Evolutionary conservation across 2,888 invertebrate species (phyloP).

Genomic region (Sminthurinus aureus): DNA sequence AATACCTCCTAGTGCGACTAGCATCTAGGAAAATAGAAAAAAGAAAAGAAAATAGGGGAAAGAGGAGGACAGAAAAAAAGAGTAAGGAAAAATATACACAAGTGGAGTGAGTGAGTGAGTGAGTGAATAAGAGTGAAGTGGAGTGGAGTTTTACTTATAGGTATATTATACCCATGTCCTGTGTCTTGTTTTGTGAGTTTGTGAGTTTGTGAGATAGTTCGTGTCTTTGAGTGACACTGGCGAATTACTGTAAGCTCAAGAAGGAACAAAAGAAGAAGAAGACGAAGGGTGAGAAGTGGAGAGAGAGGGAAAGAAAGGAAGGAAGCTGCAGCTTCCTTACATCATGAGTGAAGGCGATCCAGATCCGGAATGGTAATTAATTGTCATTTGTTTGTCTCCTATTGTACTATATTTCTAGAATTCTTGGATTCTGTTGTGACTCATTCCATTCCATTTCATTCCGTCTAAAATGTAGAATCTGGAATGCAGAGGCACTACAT

Average conservation of each 20-base stretch:
- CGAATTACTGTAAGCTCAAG: neutral
- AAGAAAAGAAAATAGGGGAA: no score
- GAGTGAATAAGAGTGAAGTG: no score
- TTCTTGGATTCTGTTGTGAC: neutral
- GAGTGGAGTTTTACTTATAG: no score
- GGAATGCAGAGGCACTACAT: no score
- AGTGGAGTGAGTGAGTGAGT: no score
- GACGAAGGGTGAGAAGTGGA: conserved; percentile 1
- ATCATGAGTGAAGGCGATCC: conserved; percentile 42
- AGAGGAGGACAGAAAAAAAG: no score
- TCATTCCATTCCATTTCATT: neutral
- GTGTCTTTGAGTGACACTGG: conserved; percentile 3
- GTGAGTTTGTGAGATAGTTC: neutral
- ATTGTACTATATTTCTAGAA: no score
- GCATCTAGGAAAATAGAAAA: neutral
- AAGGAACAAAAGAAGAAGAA: neutral
- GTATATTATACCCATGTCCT: no score
- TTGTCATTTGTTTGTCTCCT: conserved; percentile 21
- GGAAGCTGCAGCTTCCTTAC: neutral
- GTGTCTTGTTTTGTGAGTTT: neutral
- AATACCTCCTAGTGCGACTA: neutral
- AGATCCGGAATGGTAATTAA: conserved; percentile 43
- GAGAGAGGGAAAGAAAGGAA: no score
- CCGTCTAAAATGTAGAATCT: neutral
- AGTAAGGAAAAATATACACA: no score